These are phyloP conservation scores for Opisthograptis luteolata DNA, from an alignment of 2,888 invertebrate species.

Conservation along the genomic window DNA sequence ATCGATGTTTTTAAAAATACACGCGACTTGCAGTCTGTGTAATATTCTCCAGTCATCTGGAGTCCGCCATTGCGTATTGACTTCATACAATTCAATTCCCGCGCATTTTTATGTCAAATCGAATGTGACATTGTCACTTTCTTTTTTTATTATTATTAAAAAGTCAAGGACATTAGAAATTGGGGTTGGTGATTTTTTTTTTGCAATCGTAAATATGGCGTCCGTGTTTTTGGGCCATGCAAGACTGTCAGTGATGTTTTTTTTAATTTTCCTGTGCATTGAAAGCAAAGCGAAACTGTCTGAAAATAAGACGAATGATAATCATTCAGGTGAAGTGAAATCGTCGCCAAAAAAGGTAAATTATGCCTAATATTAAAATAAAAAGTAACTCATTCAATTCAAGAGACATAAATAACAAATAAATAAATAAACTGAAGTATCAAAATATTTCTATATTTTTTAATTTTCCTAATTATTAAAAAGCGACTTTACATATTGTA, in stretches of 20 bases:
- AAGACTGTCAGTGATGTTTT: slow-evolving; percentile 48
- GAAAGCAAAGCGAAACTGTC: slow-evolving; percentile 50
- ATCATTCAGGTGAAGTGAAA: slow-evolving; percentile 49
- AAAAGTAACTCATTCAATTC: too few relatives aligned
- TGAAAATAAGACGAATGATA: slow-evolving; percentile 49
- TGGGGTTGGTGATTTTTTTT: slow-evolving; percentile 20
- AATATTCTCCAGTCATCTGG: slow-evolving; percentile 60
- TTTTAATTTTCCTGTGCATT: slow-evolving; percentile 50
- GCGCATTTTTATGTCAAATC: slow-evolving; percentile 44
- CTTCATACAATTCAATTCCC: slow-evolving; percentile 40
- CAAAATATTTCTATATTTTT: too few relatives aligned
- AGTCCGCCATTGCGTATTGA: slow-evolving; percentile 47
- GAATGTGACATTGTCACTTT: slow-evolving; percentile 25
- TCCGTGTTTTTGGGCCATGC: slow-evolving; percentile 26
- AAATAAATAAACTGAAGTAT: too few relatives aligned
- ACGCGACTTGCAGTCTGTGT: slow-evolving; percentile 60
- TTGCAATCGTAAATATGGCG: slow-evolving; percentile 43
- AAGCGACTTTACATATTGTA: too few relatives aligned
- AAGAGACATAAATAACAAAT: too few relatives aligned
- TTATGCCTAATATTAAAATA: too few relatives aligned
- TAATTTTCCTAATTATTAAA: too few relatives aligned
- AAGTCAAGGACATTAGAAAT: neutral
- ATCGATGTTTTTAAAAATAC: slow-evolving; percentile 59
- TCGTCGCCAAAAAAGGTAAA: slow-evolving; percentile 47
- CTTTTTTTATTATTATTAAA: slow-evolving; percentile 20